These are phyloP conservation scores for Fregetta grallaria DNA, from an alignment of 2,113 vertebrate species.

Conservation along the genomic window DNA sequence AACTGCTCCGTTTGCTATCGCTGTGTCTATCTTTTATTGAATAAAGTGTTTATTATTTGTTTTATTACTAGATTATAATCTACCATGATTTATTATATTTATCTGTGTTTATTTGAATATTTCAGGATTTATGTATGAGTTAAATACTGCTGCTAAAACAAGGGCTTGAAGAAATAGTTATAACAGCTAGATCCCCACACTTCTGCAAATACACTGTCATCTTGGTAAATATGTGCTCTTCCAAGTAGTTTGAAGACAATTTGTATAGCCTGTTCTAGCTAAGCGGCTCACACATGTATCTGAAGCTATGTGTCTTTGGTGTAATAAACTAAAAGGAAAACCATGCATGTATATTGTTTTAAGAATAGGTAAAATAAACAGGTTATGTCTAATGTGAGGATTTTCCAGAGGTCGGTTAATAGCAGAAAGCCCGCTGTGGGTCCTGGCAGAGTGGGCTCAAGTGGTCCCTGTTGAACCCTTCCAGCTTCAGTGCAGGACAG, in stretches of 20 bases:
- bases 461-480: not conserved
- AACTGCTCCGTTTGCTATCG: rapidly evolving
- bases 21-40: not conserved
- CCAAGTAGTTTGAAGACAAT: not conserved
- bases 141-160: not conserved
- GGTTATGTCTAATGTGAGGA: not conserved
- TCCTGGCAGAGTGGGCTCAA: not conserved
- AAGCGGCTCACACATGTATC: not conserved
- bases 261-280: not conserved
- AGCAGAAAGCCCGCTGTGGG: not conserved
- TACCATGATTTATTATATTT: not conserved
- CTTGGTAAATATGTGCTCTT: not conserved
- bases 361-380: not conserved
- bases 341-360: not conserved
- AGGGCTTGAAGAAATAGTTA: not conserved
- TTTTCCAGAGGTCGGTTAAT: not conserved
- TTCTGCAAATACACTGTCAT: not conserved
- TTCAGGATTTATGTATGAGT: not conserved
- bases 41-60: not conserved
- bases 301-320: not conserved
- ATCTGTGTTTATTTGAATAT: not conserved
- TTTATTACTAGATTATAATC: not conserved
- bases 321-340: not conserved
- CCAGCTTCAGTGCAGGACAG: too few species aligned
- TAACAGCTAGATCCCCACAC: not conserved